Percentiles rank a stretch among this genome's conserved stretches.
Evolutionary conservation across 1,140 invertebrate genomes (phyloP).

Genomic region (Aricia agestis): DNA sequence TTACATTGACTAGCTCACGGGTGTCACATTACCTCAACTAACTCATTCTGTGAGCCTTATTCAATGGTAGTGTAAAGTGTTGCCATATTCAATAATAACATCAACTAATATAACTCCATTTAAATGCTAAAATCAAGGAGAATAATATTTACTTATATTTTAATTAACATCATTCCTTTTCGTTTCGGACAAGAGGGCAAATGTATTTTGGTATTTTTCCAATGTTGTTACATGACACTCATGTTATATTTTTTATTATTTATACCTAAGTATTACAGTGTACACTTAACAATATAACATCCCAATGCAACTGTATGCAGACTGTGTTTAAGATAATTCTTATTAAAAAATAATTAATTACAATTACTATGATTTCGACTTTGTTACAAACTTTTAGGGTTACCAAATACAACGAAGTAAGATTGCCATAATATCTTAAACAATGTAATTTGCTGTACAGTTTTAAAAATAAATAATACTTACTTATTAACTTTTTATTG

Average conservation of each 20-base stretch:
- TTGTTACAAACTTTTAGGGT: neutral
- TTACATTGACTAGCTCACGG: too few relatives aligned
- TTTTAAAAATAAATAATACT: neutral
- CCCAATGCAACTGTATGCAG: too few relatives aligned
- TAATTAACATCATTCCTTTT: neutral
- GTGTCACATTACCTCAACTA: too few relatives aligned
- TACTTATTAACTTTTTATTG: too few relatives aligned
- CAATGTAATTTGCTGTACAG: neutral
- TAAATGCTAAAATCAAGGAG: too few relatives aligned
- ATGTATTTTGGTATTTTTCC: conserved; percentile 16
- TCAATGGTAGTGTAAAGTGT: too few relatives aligned
- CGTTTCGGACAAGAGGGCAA: neutral
- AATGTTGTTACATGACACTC: conserved; percentile 28
- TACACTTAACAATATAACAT: too few relatives aligned
- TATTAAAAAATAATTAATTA: too few relatives aligned
- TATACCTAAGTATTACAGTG: too few relatives aligned
- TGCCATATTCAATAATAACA: too few relatives aligned
- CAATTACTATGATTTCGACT: neutral
- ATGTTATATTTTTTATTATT: conserved; percentile 14
- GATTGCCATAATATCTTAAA: neutral
- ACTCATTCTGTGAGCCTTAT: conserved; percentile 21
- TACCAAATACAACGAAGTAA: neutral
- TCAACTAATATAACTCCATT: too few relatives aligned
- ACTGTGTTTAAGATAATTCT: too few relatives aligned
- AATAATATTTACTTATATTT: neutral